Conservation (phyloP, 2,888 invertebrate species). For the Esperia sulphurella region DNA sequence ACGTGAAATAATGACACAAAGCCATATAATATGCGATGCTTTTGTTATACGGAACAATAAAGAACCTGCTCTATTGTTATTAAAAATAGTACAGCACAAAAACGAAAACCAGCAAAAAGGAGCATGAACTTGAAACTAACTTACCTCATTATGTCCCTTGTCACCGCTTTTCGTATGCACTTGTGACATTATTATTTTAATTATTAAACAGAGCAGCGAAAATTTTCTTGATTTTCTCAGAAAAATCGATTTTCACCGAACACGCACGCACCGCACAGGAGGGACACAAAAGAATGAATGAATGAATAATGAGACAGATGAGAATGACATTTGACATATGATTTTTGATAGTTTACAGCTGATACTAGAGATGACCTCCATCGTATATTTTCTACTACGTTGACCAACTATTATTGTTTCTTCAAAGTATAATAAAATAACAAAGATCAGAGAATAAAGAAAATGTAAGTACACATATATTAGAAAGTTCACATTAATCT, state of each 20-base stretch:
- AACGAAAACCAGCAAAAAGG: background rate
- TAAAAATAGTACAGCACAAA: background rate
- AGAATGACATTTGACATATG: no score
- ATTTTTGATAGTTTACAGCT: no score
- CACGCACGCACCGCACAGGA: no score
- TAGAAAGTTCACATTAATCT: no score
- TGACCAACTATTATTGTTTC: no score
- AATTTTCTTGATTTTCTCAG: background rate
- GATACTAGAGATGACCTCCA: no score
- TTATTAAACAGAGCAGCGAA: background rate
- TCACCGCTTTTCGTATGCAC: conserved; percentile 59
- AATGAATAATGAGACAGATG: no score
- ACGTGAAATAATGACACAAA: background rate
- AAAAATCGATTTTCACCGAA: background rate
- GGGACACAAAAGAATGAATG: no score
- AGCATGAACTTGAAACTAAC: background rate
- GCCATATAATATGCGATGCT: background rate
- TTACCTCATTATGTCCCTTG: conserved; percentile 85
- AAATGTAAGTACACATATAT: no score
- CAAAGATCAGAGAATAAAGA: no score
- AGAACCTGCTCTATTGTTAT: background rate
- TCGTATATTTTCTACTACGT: no score
- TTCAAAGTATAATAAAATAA: no score
- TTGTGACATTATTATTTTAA: conserved; percentile 50
- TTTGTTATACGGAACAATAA: background rate